Evolutionary conservation across 2,113 vertebrate genomes (phyloP).

Genomic region (Oryzias curvinotus): DNA sequence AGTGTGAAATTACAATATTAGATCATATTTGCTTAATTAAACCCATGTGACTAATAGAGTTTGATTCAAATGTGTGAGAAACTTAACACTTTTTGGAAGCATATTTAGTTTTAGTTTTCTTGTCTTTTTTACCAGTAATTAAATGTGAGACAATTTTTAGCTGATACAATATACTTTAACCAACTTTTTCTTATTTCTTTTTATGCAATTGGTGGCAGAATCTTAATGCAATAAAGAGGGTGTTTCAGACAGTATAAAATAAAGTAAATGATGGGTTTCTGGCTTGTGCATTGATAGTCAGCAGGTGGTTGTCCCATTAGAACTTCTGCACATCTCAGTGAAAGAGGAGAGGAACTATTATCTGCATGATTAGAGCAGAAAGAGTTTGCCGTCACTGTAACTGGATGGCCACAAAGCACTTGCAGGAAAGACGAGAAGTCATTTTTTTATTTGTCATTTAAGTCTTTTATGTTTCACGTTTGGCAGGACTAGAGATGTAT

Average conservation of each 20-base stretch:
- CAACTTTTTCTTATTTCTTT: no score
- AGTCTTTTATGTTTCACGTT: slow-evolving; percentile 59
- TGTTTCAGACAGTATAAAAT: slow-evolving; percentile 49
- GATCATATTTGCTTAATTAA: slow-evolving; percentile 75
- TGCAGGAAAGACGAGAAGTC: slow-evolving; percentile 63
- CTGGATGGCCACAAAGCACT: slow-evolving; percentile 70
- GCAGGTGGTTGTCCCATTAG: slow-evolving; percentile 79
- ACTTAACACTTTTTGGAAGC: slow-evolving; percentile 66
- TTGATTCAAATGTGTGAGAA: slow-evolving; percentile 59
- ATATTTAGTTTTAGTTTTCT: slow-evolving; percentile 45
- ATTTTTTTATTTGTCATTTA: slow-evolving; percentile 54
- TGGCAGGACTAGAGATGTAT: slow-evolving; percentile 53
- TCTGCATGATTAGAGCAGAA: slow-evolving; percentile 79
- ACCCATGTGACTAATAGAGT: slow-evolving; percentile 74
- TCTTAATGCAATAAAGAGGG: slow-evolving; percentile 47
- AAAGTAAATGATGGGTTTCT: slow-evolving; percentile 41
- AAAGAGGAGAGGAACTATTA: slow-evolving; percentile 78
- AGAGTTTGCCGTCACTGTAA: slow-evolving; percentile 75
- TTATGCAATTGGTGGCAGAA: slow-evolving; percentile 25
- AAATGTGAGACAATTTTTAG: slow-evolving; percentile 60
- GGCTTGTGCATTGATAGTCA: slow-evolving; percentile 77
- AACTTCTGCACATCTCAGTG: slow-evolving; percentile 70
- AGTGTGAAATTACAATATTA: slow-evolving; percentile 71
- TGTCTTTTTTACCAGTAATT: slow-evolving; percentile 59
- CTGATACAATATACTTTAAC: slow-evolving; percentile 37